These are phyloP conservation scores for Beroe ovata DNA, from an alignment of 37 sponge, comb jelly and placozoan genomes.

Conservation along the genomic window DNA sequence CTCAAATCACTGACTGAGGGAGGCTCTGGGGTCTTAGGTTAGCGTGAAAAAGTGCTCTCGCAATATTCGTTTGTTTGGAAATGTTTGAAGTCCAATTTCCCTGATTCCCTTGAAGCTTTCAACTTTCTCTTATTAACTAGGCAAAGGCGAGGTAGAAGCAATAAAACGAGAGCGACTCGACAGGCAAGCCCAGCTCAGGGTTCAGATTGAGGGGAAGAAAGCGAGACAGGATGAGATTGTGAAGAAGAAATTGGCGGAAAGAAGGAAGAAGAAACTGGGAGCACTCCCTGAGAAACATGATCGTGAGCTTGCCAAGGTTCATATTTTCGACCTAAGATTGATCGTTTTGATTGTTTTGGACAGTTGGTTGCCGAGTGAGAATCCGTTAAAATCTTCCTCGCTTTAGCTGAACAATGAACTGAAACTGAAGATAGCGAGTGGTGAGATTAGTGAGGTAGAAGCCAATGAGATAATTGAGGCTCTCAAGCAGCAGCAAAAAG, in stretches of 20 bases:
- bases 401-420: constrained; percentile 7
- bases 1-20: background rate
- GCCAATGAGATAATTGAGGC: background rate
- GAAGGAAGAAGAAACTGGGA: constrained; percentile 12
- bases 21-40: background rate
- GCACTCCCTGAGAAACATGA: constrained; percentile 37
- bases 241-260: constrained; percentile 33
- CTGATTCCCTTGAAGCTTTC: background rate
- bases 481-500: background rate
- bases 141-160: background rate
- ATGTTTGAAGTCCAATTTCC: background rate
- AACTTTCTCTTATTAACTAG: background rate
- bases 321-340: too few relatives aligned
- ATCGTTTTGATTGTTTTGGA: too few relatives aligned
- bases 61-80: background rate
- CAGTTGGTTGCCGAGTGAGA: too few relatives aligned
- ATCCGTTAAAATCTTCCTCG: too few relatives aligned
- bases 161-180: background rate
- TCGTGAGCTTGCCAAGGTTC: constrained; percentile 20
- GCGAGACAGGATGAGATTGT: background rate
- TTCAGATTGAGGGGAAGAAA: background rate
- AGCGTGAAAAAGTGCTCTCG: background rate
- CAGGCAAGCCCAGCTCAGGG: background rate
- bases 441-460: background rate
- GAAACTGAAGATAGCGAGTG: background rate